These are phyloP conservation scores for Tachysurus vachellii DNA, from an alignment of 2,113 vertebrate species.

Conservation along the genomic window DNA sequence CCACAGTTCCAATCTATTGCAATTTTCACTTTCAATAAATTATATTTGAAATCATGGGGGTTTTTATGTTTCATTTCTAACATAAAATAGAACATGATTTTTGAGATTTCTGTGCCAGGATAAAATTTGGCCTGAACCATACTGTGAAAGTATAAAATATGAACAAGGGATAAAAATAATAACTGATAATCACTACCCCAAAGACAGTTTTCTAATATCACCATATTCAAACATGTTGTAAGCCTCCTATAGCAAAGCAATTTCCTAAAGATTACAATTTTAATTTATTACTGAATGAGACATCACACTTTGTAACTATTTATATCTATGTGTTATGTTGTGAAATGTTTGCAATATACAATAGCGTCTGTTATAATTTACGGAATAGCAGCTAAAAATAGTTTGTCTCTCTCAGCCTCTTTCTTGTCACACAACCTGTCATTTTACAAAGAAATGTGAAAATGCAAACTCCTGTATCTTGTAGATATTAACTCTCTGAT, in stretches of 20 bases:
- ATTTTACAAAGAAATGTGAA: background rate
- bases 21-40: too few species aligned
- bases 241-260: background rate
- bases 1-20: too few species aligned
- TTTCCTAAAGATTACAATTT: background rate
- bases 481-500: background rate
- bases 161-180: background rate
- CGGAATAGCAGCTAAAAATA: background rate
- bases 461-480: background rate
- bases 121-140: too few species aligned
- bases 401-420: background rate
- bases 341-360: background rate
- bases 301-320: background rate
- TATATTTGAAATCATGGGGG: too few species aligned
- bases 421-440: background rate
- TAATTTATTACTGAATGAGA: background rate
- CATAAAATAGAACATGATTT: too few species aligned
- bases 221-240: background rate
- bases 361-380: background rate
- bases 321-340: background rate
- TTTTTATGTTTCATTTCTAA: too few species aligned
- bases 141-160: too few species aligned
- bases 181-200: background rate
- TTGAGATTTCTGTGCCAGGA: background rate
- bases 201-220: background rate